Evolutionary conservation across 2,888 invertebrate species (phyloP).

Genomic region (Nowickia ferox): DNA sequence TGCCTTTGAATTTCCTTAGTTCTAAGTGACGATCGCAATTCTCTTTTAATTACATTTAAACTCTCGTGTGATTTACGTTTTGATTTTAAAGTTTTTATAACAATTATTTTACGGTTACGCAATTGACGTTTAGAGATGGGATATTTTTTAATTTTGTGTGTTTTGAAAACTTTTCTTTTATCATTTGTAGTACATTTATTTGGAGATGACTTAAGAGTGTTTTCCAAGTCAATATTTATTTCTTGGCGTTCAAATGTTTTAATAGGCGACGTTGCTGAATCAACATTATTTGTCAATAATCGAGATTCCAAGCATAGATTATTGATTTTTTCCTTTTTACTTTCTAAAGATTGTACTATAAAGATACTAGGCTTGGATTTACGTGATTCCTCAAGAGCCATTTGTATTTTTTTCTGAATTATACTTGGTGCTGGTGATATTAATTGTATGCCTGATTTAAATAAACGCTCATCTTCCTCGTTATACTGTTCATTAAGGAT

Average conservation of each 20-base stretch:
- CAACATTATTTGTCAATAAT: background rate
- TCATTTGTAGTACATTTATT: constrained; percentile 41
- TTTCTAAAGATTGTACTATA: constrained; percentile 77
- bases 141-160: constrained; percentile 46
- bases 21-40: constrained; percentile 47
- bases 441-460: constrained; percentile 15
- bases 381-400: constrained; percentile 78
- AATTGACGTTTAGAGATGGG: constrained; percentile 74
- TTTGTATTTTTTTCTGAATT: constrained; percentile 73
- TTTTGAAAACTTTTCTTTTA: constrained; percentile 34
- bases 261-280: background rate
- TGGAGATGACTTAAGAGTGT: background rate
- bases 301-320: background rate
- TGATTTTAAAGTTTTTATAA: constrained; percentile 74
- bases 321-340: constrained; percentile 48
- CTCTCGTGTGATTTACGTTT: constrained; percentile 40
- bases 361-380: constrained; percentile 79
- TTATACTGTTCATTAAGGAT: background rate
- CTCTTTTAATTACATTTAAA: constrained; percentile 40
- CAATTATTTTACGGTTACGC: constrained; percentile 77
- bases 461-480: constrained; percentile 2
- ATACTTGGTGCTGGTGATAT: constrained; percentile 23
- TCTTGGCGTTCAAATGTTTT: background rate
- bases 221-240: background rate
- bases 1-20: constrained; percentile 19